phyloP scores from a whole-genome alignment of 2,888 invertebrate species.

The Ferrisia virgata region DNA sequence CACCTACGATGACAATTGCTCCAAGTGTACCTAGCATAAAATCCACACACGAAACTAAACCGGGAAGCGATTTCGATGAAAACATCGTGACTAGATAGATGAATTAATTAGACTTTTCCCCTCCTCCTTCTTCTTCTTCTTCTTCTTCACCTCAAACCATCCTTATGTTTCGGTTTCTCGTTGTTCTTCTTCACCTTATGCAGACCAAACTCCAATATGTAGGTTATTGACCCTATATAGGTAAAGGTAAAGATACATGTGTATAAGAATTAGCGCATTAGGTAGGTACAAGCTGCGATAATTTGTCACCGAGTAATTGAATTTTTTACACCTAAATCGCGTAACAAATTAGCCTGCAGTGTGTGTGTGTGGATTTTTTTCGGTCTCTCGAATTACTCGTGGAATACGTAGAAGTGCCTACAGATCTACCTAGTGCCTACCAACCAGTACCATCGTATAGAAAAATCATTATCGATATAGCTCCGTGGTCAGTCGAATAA shows the following conservation, averaged over 20 bases:
- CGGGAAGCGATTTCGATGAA: constrained; percentile 18
- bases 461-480: not conserved
- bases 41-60: no score
- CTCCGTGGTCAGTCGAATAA: not conserved
- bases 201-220: not conserved
- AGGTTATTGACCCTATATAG: not conserved
- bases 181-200: not conserved
- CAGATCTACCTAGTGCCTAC: no score
- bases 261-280: not conserved
- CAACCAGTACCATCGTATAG: not conserved
- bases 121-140: not conserved
- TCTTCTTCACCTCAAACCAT: not conserved
- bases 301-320: constrained; percentile 7
- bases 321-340: not conserved
- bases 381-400: no score
- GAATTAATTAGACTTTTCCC: constrained; percentile 1
- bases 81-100: constrained; percentile 1
- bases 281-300: not conserved
- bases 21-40: not conserved
- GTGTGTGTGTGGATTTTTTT: not conserved
- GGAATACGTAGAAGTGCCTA: no score
- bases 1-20: constrained; percentile 30
- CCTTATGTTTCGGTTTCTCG: no score
- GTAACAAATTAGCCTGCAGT: not conserved
- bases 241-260: not conserved